These are phyloP conservation scores for Meleagris gallopavo DNA, from an alignment of 2,113 vertebrate species.

Conservation along the genomic window DNA sequence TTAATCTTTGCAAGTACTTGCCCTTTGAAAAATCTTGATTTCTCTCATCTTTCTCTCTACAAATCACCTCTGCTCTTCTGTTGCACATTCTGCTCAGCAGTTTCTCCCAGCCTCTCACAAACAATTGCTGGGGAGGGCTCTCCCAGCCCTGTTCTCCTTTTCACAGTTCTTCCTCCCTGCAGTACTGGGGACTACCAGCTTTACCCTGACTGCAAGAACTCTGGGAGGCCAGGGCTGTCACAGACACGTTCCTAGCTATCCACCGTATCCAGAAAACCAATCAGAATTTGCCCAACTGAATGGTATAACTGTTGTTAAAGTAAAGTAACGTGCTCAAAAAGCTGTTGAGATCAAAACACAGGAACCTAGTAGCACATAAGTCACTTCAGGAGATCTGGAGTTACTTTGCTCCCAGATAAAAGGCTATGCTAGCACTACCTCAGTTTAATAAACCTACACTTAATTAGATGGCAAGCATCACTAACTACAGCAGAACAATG, in stretches of 20 bases:
- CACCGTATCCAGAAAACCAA: not conserved
- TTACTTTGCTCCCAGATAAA: not conserved
- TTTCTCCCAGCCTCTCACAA: not conserved
- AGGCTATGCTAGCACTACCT: not conserved
- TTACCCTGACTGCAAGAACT: not conserved
- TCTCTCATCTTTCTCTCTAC: not conserved
- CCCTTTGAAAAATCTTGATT: constrained; percentile 53
- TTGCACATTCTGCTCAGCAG: not conserved
- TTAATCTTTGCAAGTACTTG: constrained; percentile 29
- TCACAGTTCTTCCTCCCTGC: not conserved
- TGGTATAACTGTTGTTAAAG: accelerated
- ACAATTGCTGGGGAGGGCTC: too few relatives aligned
- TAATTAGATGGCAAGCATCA: not conserved
- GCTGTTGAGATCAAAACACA: not conserved
- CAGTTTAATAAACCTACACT: not conserved
- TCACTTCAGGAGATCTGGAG: not conserved
- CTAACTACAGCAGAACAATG: not conserved
- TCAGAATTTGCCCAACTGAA: not conserved
- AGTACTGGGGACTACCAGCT: not conserved
- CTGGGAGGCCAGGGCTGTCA: not conserved
- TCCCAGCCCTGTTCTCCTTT: accelerated
- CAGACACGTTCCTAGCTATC: accelerated
- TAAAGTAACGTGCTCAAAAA: not conserved
- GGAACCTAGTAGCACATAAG: not conserved
- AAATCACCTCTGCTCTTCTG: not conserved